A percentile compares a stretch with the other conserved stretches of the same genome.
Evolutionary conservation across 1,140 invertebrate species (phyloP).

Genomic region (Leptinotarsa lineolata): DNA sequence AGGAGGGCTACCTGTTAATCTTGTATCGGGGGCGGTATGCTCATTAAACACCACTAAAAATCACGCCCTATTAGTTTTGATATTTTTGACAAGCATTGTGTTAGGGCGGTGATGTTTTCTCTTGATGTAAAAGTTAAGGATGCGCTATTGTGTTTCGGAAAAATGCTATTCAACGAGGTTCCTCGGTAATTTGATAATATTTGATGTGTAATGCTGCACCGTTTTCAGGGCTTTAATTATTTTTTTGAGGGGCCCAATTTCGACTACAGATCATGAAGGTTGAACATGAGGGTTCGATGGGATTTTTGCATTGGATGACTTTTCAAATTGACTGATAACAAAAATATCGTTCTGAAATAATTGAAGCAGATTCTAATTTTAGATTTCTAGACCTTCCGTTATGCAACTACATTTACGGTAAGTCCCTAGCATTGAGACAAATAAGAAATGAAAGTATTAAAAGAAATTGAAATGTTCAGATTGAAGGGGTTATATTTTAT

Average conservation of each 20-base stretch:
- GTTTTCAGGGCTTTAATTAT: constrained; percentile 5
- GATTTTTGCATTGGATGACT: neutral
- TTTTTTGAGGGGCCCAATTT: constrained; percentile 5
- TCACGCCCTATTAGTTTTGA: constrained; percentile 37
- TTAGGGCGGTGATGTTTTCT: constrained; percentile 37
- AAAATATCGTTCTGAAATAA: neutral
- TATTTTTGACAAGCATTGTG: constrained; percentile 40
- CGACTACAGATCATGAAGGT: neutral
- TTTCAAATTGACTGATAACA: neutral
- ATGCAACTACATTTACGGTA: no score
- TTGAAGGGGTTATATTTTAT: no score
- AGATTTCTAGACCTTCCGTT: no score
- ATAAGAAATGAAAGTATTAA: no score
- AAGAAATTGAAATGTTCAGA: no score
- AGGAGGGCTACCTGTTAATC: constrained; percentile 34
- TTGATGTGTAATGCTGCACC: constrained; percentile 24
- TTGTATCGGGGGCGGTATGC: constrained; percentile 29
- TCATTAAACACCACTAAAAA: constrained; percentile 35
- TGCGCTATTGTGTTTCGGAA: constrained; percentile 22
- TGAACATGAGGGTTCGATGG: neutral
- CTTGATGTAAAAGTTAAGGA: constrained; percentile 22
- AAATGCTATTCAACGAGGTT: constrained; percentile 12
- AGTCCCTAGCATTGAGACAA: no score
- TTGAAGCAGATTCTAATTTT: no score
- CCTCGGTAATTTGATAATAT: constrained; percentile 21